A percentile compares a stretch with the other conserved stretches of the same genome.
Evolutionary conservation across 2,888 invertebrate genomes (phyloP).

Genomic region (Mimumesa dahlbomi): DNA sequence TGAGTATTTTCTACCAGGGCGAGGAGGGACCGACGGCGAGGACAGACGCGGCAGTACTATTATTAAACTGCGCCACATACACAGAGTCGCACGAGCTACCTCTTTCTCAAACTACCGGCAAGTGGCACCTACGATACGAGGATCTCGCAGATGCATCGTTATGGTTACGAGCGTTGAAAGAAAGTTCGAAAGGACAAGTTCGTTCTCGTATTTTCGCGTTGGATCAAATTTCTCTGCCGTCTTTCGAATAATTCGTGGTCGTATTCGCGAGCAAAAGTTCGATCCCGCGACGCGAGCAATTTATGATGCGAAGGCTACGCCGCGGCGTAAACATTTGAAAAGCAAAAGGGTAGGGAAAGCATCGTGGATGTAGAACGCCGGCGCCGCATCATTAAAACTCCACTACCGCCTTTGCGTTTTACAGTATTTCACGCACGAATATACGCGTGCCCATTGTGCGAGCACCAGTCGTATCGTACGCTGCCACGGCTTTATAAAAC

Average conservation of each 20-base stretch:
- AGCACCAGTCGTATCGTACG: constrained; percentile 34
- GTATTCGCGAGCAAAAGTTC: constrained; percentile 16
- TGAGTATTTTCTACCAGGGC: constrained; percentile 57
- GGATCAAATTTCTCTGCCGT: constrained; percentile 1
- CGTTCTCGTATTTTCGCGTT: neutral
- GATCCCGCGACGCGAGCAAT: constrained; percentile 3
- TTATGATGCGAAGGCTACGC: constrained; percentile 1
- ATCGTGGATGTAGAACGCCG: constrained; percentile 14
- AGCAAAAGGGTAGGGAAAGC: constrained; percentile 16
- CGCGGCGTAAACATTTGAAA: constrained; percentile 15
- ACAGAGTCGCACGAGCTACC: constrained; percentile 1
- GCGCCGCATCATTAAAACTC: constrained; percentile 52
- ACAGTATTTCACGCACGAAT: constrained; percentile 26
- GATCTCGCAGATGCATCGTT: constrained; percentile 18
- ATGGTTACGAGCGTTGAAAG: constrained; percentile 19
- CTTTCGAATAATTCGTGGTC: constrained; percentile 9
- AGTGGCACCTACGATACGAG: constrained; percentile 32
- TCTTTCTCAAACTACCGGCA: constrained; percentile 28
- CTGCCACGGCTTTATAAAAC: constrained; percentile 35
- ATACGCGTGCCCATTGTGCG: constrained; percentile 29
- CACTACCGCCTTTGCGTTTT: constrained; percentile 19
- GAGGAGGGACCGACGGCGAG: constrained; percentile 49
- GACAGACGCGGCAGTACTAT: constrained; percentile 56
- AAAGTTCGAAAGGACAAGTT: constrained; percentile 14
- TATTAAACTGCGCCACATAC: constrained; percentile 58